Evolutionary conservation across 30 jellyfish, hydroid and myxozoan genomes (phyloP), one percentile per base, ranked within the genome.

Genomic region (Sanderia malayensis): DNA sequence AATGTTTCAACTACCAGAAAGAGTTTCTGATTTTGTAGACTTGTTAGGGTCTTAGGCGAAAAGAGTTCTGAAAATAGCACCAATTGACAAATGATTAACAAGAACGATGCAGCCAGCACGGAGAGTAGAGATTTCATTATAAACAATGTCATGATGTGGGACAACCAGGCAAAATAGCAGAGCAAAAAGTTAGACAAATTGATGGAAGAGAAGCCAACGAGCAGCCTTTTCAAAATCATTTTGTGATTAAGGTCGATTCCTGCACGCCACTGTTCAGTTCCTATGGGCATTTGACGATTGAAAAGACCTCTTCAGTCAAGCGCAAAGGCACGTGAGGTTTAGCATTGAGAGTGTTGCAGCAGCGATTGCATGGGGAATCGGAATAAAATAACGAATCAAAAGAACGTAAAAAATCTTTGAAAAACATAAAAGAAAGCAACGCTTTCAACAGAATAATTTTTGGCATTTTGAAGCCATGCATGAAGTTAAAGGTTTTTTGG

Each of bases 381-480:
- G 27, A 49, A 49, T 8, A 49, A 49, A 49, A 49, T 49, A 49
- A 49, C 64, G 24, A 49, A 49, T 49, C 64, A 49, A 49, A 49
- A 49, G 24, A 49, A 49, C 64, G 64, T 49, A 49, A 49, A 49
- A 19, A 49, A 49, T 2, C 25, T 49, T 49, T 49, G 64, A 49
- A 9, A 49, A 49, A 49, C 52, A 49, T 49, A 49, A 49, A 18
- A 18, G 64, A 49, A 49, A 9, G 64, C 64, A 49, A 18, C 11
- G 64, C 64, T 49, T 49, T 49, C 24, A 49, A 49, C 25, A 49
- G 64, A 49, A 49, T 49, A 49, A 49, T 49, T 49, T 49, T 49
- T 49, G 64, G 64, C 64, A 49, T 49, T 49, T 49, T 49, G 23
- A 49, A 49, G 64, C 64, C 64, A 49, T 49, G 64, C 64, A 49